phyloP scores from a whole-genome alignment of 2,113 vertebrate genomes.

The Tachycineta bicolor region DNA sequence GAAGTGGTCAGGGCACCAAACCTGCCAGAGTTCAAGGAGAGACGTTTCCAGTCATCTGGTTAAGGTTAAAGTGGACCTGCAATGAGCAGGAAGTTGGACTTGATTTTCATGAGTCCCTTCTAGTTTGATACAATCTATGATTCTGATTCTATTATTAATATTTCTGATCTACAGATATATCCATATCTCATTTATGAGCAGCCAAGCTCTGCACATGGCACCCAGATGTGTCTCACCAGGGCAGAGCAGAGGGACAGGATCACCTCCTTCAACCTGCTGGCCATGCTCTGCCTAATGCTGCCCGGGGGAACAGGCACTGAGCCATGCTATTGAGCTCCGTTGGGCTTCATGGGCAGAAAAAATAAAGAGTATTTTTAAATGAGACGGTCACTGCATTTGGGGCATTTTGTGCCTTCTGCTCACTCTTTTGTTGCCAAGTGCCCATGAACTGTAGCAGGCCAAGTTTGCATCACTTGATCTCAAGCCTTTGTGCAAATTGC shows the following conservation, averaged over 20 bases:
- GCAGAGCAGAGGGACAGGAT: neutral
- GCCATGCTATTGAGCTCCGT: accelerated
- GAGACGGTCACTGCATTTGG: neutral
- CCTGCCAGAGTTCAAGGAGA: neutral
- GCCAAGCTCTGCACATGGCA: too few species aligned
- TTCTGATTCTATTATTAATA: neutral
- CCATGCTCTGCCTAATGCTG: neutral
- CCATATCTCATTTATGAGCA: neutral
- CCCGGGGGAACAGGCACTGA: neutral
- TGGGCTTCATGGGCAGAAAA: neutral
- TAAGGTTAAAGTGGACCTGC: neutral
- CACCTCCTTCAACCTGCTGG: neutral
- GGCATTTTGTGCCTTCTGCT: neutral
- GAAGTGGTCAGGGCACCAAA: neutral
- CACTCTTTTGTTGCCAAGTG: neutral
- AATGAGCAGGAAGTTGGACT: neutral
- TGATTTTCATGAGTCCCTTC: neutral
- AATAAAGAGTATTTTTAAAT: neutral
- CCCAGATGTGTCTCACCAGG: neutral
- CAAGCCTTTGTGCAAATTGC: neutral
- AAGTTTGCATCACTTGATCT: neutral
- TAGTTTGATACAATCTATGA: neutral
- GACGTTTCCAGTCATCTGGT: neutral
- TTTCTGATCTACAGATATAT: neutral
- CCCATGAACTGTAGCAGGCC: neutral